These are phyloP conservation scores for Marcusenius ussheri DNA, from an alignment of 2,113 vertebrate genomes.

Conservation along the genomic window DNA sequence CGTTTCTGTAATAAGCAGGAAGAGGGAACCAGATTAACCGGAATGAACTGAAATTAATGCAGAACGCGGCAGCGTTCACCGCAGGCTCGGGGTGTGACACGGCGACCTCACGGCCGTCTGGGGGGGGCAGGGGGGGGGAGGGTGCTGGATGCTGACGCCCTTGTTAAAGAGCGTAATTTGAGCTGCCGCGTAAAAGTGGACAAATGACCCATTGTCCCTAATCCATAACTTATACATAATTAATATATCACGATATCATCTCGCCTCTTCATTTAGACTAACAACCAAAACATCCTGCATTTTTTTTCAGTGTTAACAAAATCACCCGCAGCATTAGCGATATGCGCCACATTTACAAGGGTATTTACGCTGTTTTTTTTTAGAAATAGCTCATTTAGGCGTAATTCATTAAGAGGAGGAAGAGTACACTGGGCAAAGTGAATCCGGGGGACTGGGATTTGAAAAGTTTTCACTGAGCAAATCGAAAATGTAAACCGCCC, in stretches of 20 bases:
- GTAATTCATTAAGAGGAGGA: background rate
- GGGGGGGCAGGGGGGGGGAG: background rate
- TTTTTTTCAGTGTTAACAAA: background rate
- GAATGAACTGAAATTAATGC: background rate
- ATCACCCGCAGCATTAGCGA: background rate
- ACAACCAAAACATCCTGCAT: background rate
- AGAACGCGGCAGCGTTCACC: background rate
- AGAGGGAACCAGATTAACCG: slow-evolving; percentile 9
- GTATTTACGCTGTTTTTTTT: background rate
- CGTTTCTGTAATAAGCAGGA: slow-evolving; percentile 1
- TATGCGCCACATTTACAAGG: background rate
- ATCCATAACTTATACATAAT: background rate
- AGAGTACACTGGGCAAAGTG: background rate
- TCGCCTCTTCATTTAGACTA: background rate
- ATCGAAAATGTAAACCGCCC: background rate
- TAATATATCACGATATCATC: background rate
- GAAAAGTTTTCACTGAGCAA: background rate
- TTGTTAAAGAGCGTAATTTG: background rate
- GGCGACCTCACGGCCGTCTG: background rate
- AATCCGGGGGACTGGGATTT: background rate
- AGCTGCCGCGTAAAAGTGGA: background rate
- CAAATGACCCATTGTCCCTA: background rate
- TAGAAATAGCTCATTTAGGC: background rate
- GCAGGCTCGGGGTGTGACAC: background rate
- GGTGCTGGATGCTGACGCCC: background rate